Evolutionary conservation across 2,888 invertebrate genomes (phyloP), one percentile per base, ranked within the genome.

Genomic region (Drosophila yooni): DNA sequence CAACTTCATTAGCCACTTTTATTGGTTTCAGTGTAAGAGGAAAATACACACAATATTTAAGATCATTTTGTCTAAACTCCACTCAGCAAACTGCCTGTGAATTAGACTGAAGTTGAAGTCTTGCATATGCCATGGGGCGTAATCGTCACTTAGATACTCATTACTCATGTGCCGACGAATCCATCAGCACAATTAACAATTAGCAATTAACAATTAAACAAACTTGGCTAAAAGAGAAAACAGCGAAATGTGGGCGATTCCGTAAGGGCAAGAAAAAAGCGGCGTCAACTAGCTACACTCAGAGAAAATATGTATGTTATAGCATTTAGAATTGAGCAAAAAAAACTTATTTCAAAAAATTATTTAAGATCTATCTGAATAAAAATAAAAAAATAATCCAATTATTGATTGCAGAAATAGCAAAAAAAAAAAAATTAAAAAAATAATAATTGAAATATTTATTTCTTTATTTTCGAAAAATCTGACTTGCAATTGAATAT

Each of bases 121-220:
- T 6, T 25, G 10, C n/a, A 29, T 36, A 4, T 52, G 58, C 33
- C 46, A n/a, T 40, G 53, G 65, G 88, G 77, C 78, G 81, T 71
- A 81, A 34, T 76, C 83, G 76, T 67, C 83, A 60, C 76, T 86
- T 88, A 76, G 83, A 70, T 56, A 88, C 79, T 67, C 84, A 85
- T 85, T 88, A 88, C 65, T 85, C 89, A 84, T 79, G 81, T 74
- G 87, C 59, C 81, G 87, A 71, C 87, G 72, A 64, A 81, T 86
- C 79, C 87, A 75, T 87, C 74, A 79, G 78, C 66, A 53, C 69
- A 70, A 68, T 62, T 48, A 65, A 29, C 40, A 58, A 40, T 46
- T 15, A n/a, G 18, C 38, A 40, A 40, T 34, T 53, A 57, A 57
- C 56, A 56, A 38, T 38, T 56, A 64, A 61, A 52, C 63, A 33